These are phyloP conservation scores for Andrena cerasifolii DNA, from an alignment of 1,140 invertebrate species.

Conservation along the genomic window DNA sequence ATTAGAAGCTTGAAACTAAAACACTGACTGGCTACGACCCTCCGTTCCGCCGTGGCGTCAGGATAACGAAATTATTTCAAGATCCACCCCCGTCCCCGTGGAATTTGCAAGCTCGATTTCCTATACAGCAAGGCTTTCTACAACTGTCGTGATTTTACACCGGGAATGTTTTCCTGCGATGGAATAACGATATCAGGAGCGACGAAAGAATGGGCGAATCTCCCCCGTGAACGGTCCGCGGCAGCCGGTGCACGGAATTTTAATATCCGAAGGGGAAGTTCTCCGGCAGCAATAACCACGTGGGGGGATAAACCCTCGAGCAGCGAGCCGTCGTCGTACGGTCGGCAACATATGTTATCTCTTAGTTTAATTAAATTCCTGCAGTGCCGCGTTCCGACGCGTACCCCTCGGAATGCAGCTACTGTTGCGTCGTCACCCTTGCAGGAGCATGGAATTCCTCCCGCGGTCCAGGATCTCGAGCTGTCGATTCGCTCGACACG, in stretches of 20 bases:
- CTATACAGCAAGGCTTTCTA: too few relatives aligned
- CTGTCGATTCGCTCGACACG: conserved; percentile 10
- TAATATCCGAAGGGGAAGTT: conserved; percentile 78
- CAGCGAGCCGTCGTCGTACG: conserved; percentile 43
- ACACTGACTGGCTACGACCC: neutral
- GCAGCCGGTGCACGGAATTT: conserved; percentile 82
- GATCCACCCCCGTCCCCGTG: neutral
- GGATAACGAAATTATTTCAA: neutral
- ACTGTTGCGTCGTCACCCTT: conserved; percentile 70
- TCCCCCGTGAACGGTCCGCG: conserved; percentile 62
- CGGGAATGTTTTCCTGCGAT: neutral
- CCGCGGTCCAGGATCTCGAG: conserved; percentile 10
- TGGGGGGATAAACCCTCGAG: conserved; percentile 62
- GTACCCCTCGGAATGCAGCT: conserved; percentile 74
- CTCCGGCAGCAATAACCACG: conserved; percentile 80
- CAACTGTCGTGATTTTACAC: too few relatives aligned
- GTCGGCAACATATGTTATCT: conserved; percentile 83
- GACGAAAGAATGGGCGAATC: conserved; percentile 33
- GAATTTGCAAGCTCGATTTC: too few relatives aligned
- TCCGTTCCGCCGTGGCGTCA: neutral
- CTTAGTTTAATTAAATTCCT: conserved; percentile 84
- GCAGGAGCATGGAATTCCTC: conserved; percentile 62
- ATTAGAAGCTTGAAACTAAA: neutral
- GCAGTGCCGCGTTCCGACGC: conserved; percentile 72
- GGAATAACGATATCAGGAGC: conserved; percentile 13